Conservation (phyloP, 2,797 vertebrate genomes). For the Knipowitschia caucasica region DNA sequence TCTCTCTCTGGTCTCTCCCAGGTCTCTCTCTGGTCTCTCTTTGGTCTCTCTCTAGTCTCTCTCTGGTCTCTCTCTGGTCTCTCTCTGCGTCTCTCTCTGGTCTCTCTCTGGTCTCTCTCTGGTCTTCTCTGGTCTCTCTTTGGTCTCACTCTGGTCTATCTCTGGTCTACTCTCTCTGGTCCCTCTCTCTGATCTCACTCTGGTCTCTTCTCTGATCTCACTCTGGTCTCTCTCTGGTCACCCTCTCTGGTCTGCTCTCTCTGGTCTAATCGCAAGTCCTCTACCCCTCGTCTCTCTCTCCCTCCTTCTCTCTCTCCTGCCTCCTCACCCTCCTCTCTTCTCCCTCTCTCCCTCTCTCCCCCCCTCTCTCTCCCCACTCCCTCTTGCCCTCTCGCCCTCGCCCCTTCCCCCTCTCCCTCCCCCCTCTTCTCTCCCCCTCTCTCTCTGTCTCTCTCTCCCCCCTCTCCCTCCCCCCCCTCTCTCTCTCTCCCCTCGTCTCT, state of each 20-base stretch:
- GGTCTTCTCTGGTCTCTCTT: background rate
- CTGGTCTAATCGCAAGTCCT: too few relatives aligned
- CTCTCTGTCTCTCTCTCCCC: background rate
- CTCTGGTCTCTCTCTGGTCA: too few relatives aligned
- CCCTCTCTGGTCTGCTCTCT: background rate
- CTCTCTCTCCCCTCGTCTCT: background rate
- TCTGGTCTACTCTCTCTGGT: background rate
- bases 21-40: too few relatives aligned
- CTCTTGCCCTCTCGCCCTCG: background rate
- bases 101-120: background rate
- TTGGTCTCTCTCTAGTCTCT: too few relatives aligned
- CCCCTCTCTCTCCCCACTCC: background rate
- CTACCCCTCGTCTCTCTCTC: accelerated
- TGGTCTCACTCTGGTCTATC: background rate
- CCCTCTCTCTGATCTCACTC: background rate
- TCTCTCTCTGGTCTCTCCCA: too few relatives aligned
- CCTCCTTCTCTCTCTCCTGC: background rate
- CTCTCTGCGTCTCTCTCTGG: too few relatives aligned
- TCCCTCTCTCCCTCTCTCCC: background rate
- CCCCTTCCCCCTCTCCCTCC: background rate
- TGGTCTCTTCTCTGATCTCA: background rate
- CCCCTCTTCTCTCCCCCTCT: background rate
- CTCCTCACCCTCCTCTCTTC: background rate
- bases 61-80: too few relatives aligned
- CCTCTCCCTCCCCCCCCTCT: background rate